A percentile compares a stretch with the other conserved stretches of the same genome.
Evolutionary conservation across 2,888 invertebrate genomes (phyloP).

Genomic region (Silvanus unidentatus): DNA sequence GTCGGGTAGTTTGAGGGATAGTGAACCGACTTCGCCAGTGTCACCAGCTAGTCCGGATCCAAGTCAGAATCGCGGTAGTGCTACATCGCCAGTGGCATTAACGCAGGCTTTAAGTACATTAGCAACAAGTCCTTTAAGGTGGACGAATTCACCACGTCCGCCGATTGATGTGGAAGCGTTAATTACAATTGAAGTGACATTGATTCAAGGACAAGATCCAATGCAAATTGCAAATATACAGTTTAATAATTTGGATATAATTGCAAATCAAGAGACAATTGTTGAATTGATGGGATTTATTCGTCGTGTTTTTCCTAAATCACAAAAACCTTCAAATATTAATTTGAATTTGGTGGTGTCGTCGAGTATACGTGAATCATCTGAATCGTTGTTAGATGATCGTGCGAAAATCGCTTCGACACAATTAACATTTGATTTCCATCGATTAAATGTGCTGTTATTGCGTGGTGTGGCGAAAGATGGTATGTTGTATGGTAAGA

Average conservation of each 20-base stretch:
- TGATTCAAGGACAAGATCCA: slow-evolving; percentile 52
- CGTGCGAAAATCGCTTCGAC: slow-evolving; percentile 56
- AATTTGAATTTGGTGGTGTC: slow-evolving; percentile 32
- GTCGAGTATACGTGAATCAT: slow-evolving; percentile 33
- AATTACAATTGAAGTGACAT: slow-evolving; percentile 74
- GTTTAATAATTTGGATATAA: slow-evolving; percentile 91
- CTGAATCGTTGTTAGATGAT: slow-evolving; percentile 35
- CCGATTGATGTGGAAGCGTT: slow-evolving; percentile 60
- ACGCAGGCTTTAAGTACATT: slow-evolving; percentile 51
- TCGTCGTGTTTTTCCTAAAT: slow-evolving; percentile 60
- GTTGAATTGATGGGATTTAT: slow-evolving; percentile 88
- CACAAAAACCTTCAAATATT: slow-evolving; percentile 30
- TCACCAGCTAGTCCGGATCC: slow-evolving; percentile 73
- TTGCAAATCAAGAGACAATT: slow-evolving; percentile 93
- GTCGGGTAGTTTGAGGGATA: slow-evolving; percentile 87
- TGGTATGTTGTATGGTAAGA: slow-evolving; percentile 66
- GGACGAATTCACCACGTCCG: slow-evolving; percentile 23
- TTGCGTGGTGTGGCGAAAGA: slow-evolving; percentile 73
- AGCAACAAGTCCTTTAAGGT: slow-evolving; percentile 34
- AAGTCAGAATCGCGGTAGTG: slow-evolving; percentile 28
- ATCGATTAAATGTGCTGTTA: slow-evolving; percentile 81
- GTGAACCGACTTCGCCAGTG: slow-evolving; percentile 84
- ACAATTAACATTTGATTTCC: slow-evolving; percentile 88
- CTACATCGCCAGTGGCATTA: slow-evolving; percentile 52
- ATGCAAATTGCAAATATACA: slow-evolving; percentile 78